Percentiles rank a stretch among this genome's conserved stretches.
These are phyloP conservation scores for Iselma pallidipennis DNA, from an alignment of 2,888 invertebrate species.

Conservation along the genomic window DNA sequence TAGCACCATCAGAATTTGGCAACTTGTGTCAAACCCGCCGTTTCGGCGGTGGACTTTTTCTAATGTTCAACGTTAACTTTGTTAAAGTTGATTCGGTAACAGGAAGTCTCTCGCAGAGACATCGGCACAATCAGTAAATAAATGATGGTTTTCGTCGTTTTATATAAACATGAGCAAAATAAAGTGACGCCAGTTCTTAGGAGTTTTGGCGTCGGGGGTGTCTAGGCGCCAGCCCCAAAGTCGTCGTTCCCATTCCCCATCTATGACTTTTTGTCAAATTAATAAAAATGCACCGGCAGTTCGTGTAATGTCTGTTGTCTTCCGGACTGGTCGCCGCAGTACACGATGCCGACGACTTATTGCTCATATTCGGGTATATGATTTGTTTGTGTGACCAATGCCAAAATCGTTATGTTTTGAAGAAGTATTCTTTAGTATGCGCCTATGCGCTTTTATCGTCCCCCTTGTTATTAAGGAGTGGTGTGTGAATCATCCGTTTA, in stretches of 20 bases:
- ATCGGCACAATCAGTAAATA: constrained; percentile 35
- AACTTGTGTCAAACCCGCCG: too few relatives aligned
- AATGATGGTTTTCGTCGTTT: constrained; percentile 34
- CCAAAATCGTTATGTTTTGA: constrained; percentile 28
- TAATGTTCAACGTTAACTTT: constrained; percentile 9
- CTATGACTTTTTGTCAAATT: constrained; percentile 48
- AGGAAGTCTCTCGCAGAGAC: constrained; percentile 18
- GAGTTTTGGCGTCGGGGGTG: constrained; percentile 47
- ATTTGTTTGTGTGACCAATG: constrained; percentile 35
- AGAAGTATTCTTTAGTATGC: too few relatives aligned
- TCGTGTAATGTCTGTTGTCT: constrained; percentile 33
- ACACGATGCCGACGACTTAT: constrained; percentile 22
- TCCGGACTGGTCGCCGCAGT: constrained; percentile 37
- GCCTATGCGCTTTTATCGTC: neutral
- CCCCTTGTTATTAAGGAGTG: neutral
- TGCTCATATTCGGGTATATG: constrained; percentile 34
- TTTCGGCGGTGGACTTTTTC: neutral
- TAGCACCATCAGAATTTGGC: too few relatives aligned
- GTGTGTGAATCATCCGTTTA: neutral
- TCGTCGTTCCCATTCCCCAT: constrained; percentile 37
- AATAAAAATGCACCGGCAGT: constrained; percentile 44
- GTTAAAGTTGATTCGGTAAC: constrained; percentile 20
- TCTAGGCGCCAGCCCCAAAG: constrained; percentile 44
- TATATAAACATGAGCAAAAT: constrained; percentile 36
- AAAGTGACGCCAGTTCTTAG: constrained; percentile 47